Conservation (phyloP, 2,888 invertebrate genomes). For the Mellilla xanthometata region DNA sequence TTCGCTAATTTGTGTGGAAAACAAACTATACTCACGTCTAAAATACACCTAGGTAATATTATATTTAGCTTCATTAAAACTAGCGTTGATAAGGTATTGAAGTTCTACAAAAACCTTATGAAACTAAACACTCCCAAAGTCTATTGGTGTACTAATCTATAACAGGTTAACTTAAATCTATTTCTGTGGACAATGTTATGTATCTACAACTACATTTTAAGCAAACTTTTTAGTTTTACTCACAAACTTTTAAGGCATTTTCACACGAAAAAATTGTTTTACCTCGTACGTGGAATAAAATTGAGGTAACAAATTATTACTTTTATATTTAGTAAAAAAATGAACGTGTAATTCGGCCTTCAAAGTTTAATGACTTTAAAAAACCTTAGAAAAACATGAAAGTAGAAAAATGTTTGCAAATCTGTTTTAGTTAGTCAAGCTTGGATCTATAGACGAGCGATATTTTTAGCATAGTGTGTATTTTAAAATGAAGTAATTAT, state of each 20-base stretch:
- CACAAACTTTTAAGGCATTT: no score
- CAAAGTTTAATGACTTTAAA: slow-evolving; percentile 60
- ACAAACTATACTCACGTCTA: no score
- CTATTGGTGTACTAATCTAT: background rate
- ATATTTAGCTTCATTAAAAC: no score
- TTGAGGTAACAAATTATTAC: no score
- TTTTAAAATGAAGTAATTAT: slow-evolving; percentile 63
- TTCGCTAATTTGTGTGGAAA: no score
- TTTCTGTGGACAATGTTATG: slow-evolving; percentile 55
- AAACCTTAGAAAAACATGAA: slow-evolving; percentile 79
- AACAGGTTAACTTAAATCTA: slow-evolving; percentile 39
- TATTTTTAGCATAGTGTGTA: slow-evolving; percentile 19
- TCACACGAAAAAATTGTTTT: no score
- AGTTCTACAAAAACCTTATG: background rate
- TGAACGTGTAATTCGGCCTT: slow-evolving; percentile 18
- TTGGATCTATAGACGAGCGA: slow-evolving; percentile 54
- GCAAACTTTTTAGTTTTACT: no score
- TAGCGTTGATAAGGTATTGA: no score
- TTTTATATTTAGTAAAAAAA: no score
- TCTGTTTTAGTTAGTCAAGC: slow-evolving; percentile 61
- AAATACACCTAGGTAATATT: no score
- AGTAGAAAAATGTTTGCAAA: slow-evolving; percentile 83
- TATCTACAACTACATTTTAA: slow-evolving; percentile 36
- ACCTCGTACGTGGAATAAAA: no score
- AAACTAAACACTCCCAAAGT: background rate